A percentile compares a stretch with the other conserved stretches of the same genome.
phyloP scores from a whole-genome alignment of 2,797 vertebrate species.

The Chelon labrosus region DNA sequence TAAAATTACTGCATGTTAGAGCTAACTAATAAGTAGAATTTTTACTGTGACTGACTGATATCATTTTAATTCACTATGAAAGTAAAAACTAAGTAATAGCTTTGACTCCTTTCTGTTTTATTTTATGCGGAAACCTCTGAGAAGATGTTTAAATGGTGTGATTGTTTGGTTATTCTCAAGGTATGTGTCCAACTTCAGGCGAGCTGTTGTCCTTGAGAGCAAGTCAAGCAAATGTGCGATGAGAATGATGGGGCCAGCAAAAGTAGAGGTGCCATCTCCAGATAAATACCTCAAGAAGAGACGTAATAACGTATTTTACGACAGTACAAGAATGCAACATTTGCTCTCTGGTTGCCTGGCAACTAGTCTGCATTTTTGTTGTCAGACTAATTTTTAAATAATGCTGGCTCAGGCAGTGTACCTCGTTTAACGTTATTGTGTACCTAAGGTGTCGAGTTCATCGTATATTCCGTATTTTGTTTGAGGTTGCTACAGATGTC shows the following conservation, averaged over 20 bases:
- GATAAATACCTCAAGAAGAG: slow-evolving; percentile 89
- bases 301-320: too few species aligned
- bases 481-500: slow-evolving; percentile 78
- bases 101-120: background rate
- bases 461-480: background rate
- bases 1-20: background rate
- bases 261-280: slow-evolving; percentile 88
- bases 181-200: slow-evolving; percentile 85
- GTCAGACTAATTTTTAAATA: slow-evolving; percentile 48
- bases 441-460: background rate
- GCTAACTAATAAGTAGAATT: background rate
- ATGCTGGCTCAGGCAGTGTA: background rate
- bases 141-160: too few species aligned
- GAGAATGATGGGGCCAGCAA: slow-evolving; percentile 94
- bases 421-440: too few species aligned
- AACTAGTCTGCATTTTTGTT: slow-evolving; percentile 53
- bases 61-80: too few species aligned
- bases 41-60: too few species aligned
- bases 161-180: slow-evolving; percentile 73
- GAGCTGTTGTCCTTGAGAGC: slow-evolving; percentile 81
- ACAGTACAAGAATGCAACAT: background rate
- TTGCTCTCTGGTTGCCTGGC: slow-evolving; percentile 62
- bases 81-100: too few species aligned
- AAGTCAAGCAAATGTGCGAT: slow-evolving; percentile 80
- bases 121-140: background rate